Percentiles rank a stretch among this genome's conserved stretches.
Evolutionary conservation across 1,140 invertebrate species (phyloP).

Genomic region (Aporrectodea caliginosa): DNA sequence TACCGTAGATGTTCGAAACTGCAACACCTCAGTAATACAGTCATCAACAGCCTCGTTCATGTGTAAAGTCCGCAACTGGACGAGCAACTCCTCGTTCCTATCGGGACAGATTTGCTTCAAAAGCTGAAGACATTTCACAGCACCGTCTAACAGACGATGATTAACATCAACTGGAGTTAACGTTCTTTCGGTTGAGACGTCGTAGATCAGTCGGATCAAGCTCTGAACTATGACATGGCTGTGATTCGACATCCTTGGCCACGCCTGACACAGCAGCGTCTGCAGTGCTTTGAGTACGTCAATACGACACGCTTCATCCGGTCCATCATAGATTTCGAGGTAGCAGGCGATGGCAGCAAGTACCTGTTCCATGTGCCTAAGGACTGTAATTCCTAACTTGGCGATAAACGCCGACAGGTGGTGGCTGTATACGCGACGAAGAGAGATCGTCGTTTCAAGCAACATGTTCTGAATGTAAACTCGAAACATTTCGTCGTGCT

Average conservation of each 20-base stretch:
- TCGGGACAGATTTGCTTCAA: not conserved
- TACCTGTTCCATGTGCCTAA: not conserved
- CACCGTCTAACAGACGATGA: not conserved
- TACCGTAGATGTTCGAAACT: too few relatives aligned
- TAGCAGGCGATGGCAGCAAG: not conserved
- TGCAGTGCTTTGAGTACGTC: not conserved
- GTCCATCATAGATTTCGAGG: not conserved
- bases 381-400: not conserved
- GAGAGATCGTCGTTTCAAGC: not conserved
- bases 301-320: not conserved
- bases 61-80: too few relatives aligned
- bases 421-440: not conserved
- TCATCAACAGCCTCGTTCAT: too few relatives aligned
- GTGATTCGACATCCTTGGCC: not conserved
- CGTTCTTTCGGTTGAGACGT: not conserved
- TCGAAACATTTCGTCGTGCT: not conserved
- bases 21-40: too few relatives aligned
- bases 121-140: not conserved
- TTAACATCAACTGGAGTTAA: not conserved
- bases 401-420: not conserved
- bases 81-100: too few relatives aligned
- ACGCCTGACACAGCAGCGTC: not conserved
- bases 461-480: not conserved
- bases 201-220: not conserved
- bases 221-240: not conserved